These are phyloP conservation scores for Cepphus grylle DNA, from an alignment of 2,113 vertebrate species.

Conservation along the genomic window DNA sequence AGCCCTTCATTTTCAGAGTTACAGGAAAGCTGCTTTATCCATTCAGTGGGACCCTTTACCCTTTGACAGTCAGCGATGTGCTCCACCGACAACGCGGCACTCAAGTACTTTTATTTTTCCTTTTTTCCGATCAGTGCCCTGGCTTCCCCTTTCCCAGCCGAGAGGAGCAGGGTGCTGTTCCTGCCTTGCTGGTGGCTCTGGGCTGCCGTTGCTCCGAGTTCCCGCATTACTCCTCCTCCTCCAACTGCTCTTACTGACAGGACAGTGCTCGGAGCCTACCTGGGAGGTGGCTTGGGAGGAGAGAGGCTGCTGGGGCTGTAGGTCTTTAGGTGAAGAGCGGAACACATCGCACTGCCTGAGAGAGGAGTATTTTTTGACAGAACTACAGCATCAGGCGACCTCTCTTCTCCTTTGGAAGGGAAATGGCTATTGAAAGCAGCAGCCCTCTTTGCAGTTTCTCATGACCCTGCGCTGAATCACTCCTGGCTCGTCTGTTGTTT, in stretches of 20 bases:
- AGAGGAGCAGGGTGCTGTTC: background rate
- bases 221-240: background rate
- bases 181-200: background rate
- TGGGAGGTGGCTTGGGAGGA: background rate
- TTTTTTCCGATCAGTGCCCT: background rate
- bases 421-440: rapidly evolving
- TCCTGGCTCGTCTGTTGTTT: background rate
- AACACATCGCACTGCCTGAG: rapidly evolving
- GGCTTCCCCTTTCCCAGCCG: background rate
- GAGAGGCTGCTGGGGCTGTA: background rate
- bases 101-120: background rate
- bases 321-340: background rate
- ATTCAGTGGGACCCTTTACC: background rate
- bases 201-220: rapidly evolving
- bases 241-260: rapidly evolving
- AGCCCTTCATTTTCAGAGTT: background rate
- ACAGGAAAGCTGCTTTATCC: background rate
- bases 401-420: background rate
- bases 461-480: rapidly evolving
- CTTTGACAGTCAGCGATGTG: background rate
- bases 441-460: background rate
- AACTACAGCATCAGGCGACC: rapidly evolving
- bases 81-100: background rate
- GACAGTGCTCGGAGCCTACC: rapidly evolving
- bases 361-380: background rate